Conservation (phyloP, 2,797 vertebrate species). For the Falco cherrug region DNA sequence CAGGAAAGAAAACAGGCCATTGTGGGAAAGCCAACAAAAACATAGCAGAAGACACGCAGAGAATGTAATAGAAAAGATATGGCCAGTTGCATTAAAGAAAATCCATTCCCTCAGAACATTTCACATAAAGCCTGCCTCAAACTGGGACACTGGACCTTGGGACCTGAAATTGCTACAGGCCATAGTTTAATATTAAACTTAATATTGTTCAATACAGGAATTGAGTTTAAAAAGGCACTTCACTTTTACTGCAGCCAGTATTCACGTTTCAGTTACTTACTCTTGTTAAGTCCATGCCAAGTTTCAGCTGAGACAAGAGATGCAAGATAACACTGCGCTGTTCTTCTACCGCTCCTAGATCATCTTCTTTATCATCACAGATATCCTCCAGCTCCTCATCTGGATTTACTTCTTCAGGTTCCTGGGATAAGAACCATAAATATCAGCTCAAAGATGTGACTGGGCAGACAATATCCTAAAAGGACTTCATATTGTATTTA, state of each 20-base stretch:
- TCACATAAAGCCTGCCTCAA: neutral
- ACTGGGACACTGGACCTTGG: neutral
- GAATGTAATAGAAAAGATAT: neutral
- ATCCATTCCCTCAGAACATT: neutral
- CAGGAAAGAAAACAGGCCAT: neutral
- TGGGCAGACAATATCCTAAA: neutral
- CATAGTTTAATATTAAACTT: neutral
- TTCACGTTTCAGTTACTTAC: slow-evolving; percentile 74
- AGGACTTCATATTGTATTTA: neutral
- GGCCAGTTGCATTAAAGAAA: neutral
- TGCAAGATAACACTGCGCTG: slow-evolving; percentile 97
- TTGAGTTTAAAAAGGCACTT: neutral
- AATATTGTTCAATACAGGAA: neutral
- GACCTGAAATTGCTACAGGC: neutral
- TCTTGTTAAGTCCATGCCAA: slow-evolving; percentile 98
- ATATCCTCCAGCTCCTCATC: slow-evolving; percentile 92
- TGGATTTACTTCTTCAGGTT: slow-evolving; percentile 88
- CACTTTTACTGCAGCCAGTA: neutral
- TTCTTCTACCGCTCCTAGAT: slow-evolving; percentile 93
- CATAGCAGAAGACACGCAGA: neutral
- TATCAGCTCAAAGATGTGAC: neutral
- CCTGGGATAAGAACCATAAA: slow-evolving; percentile 74
- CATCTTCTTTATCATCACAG: slow-evolving; percentile 87
- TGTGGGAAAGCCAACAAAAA: neutral
- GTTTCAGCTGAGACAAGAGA: slow-evolving; percentile 96